Base-by-base conservation (phyloP, 2,888 invertebrate species). In the Sminthurinus aureus region DNA sequence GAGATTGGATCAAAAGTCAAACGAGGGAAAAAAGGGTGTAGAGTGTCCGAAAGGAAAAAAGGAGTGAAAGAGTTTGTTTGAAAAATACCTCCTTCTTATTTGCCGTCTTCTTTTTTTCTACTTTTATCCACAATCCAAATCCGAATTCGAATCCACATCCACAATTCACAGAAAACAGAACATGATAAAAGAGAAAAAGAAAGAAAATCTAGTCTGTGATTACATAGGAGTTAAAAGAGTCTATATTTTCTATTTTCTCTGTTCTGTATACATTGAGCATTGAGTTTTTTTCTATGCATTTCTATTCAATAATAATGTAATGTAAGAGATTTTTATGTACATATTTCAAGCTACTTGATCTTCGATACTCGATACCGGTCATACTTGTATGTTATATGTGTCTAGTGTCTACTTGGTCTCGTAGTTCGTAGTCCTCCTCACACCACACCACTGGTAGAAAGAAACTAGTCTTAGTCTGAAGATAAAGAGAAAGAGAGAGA, bases 1-100 rank as follows among this genome's bases (percentile, higher is more conserved):
- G 81, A 84, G 84, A 84, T 84, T 81, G 81, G 84, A 84, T 84
- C 84, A 84, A 81, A 81, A 73, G 81, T 77, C 58, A 77, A 84
- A 69, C 71, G 71, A 13, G 71, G 20, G 69, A 75, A 83, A 83
- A 76, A 76, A 75, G 38, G 6, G 38, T 38, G 38, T 1, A 38
- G 67, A 77, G 71, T 71, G 71, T 71, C 24, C 24, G 26, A 71
- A 67, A 58, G 52, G 26, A 64, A 79, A 38, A 51, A 74, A 71
- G 74, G 78, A 78, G 52, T 71, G 71, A 71, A 71, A 71, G 71
- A 71, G 71, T 71, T 71, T 71, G 71, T 71, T 71, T 71, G 71
- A 71, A 71, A 71, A 71, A 71, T 71, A 71, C 69, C n/a, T 51
- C 69, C 26, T 75, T 64, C 51, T 67, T 38, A 4, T 38, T 38